Base-by-base conservation (phyloP, 2,797 vertebrate species). In the Telmatherina bonti region DNA sequence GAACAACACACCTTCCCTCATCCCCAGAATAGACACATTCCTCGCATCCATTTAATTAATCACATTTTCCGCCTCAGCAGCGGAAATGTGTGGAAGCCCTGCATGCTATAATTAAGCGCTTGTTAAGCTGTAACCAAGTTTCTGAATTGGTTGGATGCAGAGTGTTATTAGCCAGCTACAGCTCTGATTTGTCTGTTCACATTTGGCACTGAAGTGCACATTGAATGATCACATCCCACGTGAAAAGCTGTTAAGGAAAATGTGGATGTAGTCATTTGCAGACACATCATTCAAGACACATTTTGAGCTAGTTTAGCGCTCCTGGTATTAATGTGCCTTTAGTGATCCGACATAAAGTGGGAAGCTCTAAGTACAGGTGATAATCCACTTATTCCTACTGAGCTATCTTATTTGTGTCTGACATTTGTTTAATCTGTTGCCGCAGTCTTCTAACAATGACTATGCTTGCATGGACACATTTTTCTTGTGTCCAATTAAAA, bases 81-180 rank as follows among this genome's bases (percentile, higher is more conserved):
- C 82, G 83, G 83, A 87, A 87, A 86, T 89, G 85, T 91, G 83
- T 85, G 79, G 83, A 78, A 51, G 79, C 78, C 60, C 66, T 64
- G 82, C 78, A n/a, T 60, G 82, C 68, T 74, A 81, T 91, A 91
- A 91, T 91, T 90, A 91, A 89, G 83, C 73, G 79, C 83, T 88
- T 78, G 82, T 91, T 90, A 85, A 85, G 76, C 78, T 89, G 80
- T 80, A 81, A 89, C 81, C 66, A 84, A 77, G 83, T 85, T 78
- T 74, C 79, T 76, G 86, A 87, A 59, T 72, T 85, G 76, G 70
- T 86, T 75, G 81, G 70, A 77, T 68, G 57, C 68, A 74, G 73
- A 59, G 65, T 62, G 71, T 84, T 77, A 87, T 90, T 85, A 88
- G 82, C 79, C 62, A 64, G 78, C 66, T 74, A 56, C 71, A 65